Percentiles rank a stretch among this genome's conserved stretches.
phyloP scores from a whole-genome alignment of 2,113 vertebrate species.

The Terrapene triunguis region DNA sequence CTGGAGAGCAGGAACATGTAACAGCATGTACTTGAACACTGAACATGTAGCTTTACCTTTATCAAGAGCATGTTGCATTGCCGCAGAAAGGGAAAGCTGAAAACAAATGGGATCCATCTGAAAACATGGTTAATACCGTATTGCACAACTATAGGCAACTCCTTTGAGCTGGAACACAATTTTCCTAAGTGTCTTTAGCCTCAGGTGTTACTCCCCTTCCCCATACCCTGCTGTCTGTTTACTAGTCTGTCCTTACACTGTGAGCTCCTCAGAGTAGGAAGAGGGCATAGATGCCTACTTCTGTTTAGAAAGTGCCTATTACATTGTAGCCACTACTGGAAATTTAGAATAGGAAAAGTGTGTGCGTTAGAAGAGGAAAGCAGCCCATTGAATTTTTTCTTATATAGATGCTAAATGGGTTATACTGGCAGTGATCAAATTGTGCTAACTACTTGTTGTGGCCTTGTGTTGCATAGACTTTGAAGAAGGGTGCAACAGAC shows the following conservation, averaged over 20 bases:
- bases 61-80: background rate
- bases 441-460: background rate
- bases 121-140: background rate
- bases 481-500: constrained; percentile 81
- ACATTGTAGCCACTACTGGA: background rate
- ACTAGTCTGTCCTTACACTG: background rate
- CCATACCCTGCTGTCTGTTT: background rate
- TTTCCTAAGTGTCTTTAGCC: background rate
- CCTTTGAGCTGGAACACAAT: background rate
- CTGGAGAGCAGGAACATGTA: background rate
- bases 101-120: background rate
- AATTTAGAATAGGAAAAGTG: background rate
- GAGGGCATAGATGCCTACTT: background rate
- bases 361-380: background rate
- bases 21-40: background rate
- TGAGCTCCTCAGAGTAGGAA: background rate
- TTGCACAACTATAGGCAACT: background rate
- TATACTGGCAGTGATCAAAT: background rate
- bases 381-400: background rate
- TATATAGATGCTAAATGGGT: background rate
- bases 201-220: background rate
- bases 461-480: constrained; percentile 75
- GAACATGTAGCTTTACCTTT: background rate
- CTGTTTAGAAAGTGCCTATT: background rate
- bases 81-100: background rate